phyloP scores from a whole-genome alignment of 2,888 invertebrate genomes.

The Nycteola revayana region DNA sequence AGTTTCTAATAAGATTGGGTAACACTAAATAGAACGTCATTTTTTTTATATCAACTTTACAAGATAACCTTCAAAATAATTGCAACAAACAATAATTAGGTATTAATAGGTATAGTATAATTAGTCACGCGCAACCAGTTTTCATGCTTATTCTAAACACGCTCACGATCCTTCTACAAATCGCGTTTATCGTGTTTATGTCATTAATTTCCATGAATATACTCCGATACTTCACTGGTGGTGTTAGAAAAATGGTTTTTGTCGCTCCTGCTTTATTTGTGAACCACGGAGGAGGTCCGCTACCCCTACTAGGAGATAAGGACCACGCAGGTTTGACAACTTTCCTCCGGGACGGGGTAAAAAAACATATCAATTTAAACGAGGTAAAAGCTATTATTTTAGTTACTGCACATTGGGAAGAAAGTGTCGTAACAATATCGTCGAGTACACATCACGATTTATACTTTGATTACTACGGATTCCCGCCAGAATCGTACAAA shows the following conservation, averaged over 20 bases:
- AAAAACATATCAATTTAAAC: conserved; percentile 62
- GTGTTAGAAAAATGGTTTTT: conserved; percentile 56
- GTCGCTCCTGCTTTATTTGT: conserved; percentile 72
- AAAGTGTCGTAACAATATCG: conserved; percentile 64
- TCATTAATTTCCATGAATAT: conserved; percentile 72
- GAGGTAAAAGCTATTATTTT: conserved; percentile 67
- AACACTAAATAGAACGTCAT: conserved; percentile 10
- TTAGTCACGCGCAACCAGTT: conserved; percentile 8
- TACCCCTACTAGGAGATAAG: conserved; percentile 67
- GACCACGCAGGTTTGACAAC: conserved; percentile 61
- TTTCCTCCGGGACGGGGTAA: conserved; percentile 63
- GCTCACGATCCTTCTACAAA: conserved; percentile 61
- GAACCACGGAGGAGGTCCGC: conserved; percentile 72
- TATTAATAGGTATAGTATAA: too few relatives aligned
- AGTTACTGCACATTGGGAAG: conserved; percentile 76
- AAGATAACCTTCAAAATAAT: conserved; percentile 26
- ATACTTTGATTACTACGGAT: conserved; percentile 74
- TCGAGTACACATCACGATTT: conserved; percentile 64
- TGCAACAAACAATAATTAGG: conserved; percentile 23
- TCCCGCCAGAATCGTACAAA: conserved; percentile 69
- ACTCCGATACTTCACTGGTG: conserved; percentile 57
- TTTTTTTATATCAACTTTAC: conserved; percentile 4
- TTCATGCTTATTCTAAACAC: conserved; percentile 74
- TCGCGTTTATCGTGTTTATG: conserved; percentile 67
- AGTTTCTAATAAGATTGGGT: conserved; percentile 9